Conservation (phyloP, 2,888 invertebrate genomes). For the Sacculina carcini region DNA sequence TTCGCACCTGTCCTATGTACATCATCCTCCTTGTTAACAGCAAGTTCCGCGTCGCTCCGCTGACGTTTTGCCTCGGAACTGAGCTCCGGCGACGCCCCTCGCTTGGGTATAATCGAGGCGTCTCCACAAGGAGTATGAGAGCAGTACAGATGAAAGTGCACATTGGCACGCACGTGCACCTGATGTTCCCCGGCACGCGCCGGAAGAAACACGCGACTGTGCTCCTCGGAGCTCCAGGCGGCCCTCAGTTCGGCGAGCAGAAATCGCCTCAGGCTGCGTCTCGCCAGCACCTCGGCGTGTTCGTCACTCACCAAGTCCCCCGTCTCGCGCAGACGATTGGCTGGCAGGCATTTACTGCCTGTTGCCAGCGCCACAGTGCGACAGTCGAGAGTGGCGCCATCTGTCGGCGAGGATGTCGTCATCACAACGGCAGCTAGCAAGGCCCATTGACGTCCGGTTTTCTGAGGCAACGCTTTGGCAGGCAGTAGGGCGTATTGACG, state of each 20-base stretch:
- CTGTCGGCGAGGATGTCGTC: no score
- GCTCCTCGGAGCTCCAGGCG: no score
- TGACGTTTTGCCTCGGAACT: neutral
- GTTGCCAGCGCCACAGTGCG: conserved; percentile 56
- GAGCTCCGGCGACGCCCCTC: no score
- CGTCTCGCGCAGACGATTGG: conserved; percentile 28
- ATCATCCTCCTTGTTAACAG: conserved; percentile 15
- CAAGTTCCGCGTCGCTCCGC: neutral
- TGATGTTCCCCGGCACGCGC: no score
- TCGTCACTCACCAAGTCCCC: conserved; percentile 62
- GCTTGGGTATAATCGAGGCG: conserved; percentile 54
- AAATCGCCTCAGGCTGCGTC: conserved; percentile 54
- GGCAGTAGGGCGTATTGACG: neutral
- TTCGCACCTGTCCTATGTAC: conserved; percentile 72
- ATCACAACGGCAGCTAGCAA: neutral
- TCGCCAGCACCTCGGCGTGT: conserved; percentile 67
- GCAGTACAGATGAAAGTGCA: conserved; percentile 55
- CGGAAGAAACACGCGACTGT: no score
- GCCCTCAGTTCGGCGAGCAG: conserved; percentile 39
- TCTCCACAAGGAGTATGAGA: conserved; percentile 82
- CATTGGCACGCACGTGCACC: conserved; percentile 29
- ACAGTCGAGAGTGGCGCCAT: neutral
- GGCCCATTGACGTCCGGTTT: neutral
- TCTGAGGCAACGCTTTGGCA: neutral
- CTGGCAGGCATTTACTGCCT: conserved; percentile 73